Evolutionary conservation across 2,797 vertebrate species (phyloP).

Genomic region (Darevskia mixta): DNA sequence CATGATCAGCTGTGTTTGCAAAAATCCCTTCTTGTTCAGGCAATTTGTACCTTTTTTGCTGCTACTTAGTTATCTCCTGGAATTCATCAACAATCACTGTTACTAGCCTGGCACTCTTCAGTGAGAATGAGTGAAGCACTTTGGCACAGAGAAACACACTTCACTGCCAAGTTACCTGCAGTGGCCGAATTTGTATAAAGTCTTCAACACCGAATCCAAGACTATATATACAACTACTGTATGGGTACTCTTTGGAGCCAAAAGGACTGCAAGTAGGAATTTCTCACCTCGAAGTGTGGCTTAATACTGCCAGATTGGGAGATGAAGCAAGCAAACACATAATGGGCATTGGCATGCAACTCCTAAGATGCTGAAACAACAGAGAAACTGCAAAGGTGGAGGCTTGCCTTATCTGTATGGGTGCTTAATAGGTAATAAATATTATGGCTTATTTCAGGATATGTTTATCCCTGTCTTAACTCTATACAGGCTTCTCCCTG

Average conservation of each 20-base stretch:
- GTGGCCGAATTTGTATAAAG: too few relatives aligned
- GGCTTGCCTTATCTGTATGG: background rate
- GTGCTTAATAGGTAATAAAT: background rate
- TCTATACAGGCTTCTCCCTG: background rate
- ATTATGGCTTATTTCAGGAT: background rate
- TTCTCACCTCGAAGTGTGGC: background rate
- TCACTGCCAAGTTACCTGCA: background rate
- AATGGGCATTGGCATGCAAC: background rate
- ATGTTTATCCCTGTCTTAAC: background rate
- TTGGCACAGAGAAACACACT: background rate
- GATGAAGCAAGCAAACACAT: background rate
- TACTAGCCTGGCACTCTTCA: background rate
- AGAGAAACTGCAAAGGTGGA: background rate
- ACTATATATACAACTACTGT: background rate
- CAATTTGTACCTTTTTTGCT: background rate
- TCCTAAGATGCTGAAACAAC: background rate
- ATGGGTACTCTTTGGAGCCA: background rate
- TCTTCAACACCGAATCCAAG: background rate
- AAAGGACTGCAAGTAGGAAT: background rate
- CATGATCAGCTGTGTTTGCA: background rate
- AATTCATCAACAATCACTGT: too few relatives aligned
- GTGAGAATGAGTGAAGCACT: background rate
- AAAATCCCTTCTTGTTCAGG: background rate
- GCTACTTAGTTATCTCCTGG: background rate
- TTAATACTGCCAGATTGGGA: background rate